Evolutionary conservation across 2,797 vertebrate genomes (phyloP).

Genomic region (Xiphorhynchus erythropygius): DNA sequence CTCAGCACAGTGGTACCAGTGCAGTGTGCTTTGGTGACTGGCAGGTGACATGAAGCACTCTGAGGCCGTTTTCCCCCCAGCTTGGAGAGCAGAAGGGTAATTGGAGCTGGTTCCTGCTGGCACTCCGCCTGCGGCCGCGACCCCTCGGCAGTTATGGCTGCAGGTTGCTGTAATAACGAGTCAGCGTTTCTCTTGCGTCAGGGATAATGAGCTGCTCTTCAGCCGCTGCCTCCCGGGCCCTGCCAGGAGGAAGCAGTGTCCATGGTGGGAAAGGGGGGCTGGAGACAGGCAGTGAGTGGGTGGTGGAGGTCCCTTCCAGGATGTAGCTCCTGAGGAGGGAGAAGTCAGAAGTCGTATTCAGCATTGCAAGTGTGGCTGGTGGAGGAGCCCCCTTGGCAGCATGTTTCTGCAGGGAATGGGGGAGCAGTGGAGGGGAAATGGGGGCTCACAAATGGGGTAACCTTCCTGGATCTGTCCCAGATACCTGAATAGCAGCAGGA

Average conservation of each 20-base stretch:
- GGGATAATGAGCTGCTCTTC: not conserved
- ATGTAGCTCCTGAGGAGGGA: not conserved
- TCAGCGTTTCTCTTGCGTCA: not conserved
- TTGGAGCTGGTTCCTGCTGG: not conserved
- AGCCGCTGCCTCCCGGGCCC: not conserved
- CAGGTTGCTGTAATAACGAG: conserved; percentile 52
- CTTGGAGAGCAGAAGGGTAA: not conserved
- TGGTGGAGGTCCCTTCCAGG: not conserved
- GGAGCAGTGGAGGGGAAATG: not conserved
- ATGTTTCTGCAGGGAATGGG: accelerated
- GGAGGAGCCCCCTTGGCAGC: accelerated
- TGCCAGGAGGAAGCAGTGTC: not conserved
- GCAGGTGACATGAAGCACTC: not conserved
- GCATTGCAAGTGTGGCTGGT: accelerated
- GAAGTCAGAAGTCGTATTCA: not conserved
- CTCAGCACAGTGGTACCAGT: not conserved
- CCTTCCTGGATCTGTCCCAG: conserved; percentile 30
- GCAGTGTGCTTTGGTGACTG: not conserved
- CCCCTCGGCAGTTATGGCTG: not conserved
- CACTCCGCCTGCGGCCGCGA: accelerated
- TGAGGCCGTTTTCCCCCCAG: accelerated
- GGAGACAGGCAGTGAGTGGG: not conserved
- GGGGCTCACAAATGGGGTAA: not conserved
- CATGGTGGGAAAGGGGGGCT: not conserved
- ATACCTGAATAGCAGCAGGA: conserved; percentile 29